phyloP scores from a whole-genome alignment of 2,888 invertebrate species.

The Rhogogaster chlorosoma region DNA sequence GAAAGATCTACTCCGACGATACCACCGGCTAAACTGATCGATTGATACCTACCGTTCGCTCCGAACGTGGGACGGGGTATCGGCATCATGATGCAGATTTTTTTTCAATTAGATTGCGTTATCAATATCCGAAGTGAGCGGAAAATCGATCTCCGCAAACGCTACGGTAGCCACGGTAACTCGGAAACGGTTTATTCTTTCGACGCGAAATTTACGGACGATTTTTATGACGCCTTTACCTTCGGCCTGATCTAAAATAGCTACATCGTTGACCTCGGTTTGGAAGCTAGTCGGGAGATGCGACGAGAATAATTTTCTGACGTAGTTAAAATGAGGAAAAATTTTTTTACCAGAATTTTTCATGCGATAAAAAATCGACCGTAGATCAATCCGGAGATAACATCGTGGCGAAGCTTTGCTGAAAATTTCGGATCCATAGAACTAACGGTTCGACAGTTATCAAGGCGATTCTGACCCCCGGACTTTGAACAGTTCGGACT shows the following conservation, averaged over 20 bases:
- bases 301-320: background rate
- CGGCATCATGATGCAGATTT: background rate
- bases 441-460: background rate
- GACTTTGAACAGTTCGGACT: background rate
- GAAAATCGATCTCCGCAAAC: background rate
- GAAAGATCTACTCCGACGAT: constrained; percentile 10
- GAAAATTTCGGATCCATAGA: background rate
- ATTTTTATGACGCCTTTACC: background rate
- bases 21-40: constrained; percentile 8
- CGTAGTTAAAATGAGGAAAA: background rate
- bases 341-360: background rate
- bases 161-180: background rate
- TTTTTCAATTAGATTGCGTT: background rate
- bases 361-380: background rate
- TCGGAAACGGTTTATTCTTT: background rate
- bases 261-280: background rate
- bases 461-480: background rate
- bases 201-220: background rate
- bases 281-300: background rate
- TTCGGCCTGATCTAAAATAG: background rate
- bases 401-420: background rate
- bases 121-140: background rate
- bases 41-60: constrained; percentile 25
- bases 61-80: background rate
- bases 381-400: background rate